A percentile compares a stretch with the other conserved stretches of the same genome.
phyloP scores from a whole-genome alignment of 2,113 vertebrate genomes.

The Clarias macrocephalus region DNA sequence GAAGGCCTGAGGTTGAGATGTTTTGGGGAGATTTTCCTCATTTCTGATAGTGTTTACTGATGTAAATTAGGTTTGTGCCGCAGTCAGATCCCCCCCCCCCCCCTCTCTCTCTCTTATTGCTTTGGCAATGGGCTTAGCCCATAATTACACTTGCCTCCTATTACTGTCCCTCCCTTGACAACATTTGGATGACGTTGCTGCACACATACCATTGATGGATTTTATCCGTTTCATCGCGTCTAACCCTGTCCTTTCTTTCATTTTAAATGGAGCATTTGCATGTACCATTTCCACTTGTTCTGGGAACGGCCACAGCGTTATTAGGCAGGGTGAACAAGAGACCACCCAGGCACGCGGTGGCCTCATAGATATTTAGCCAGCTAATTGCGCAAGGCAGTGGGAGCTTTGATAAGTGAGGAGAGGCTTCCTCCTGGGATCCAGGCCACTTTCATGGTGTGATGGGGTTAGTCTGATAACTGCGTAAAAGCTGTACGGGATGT shows the following conservation, averaged over 20 bases:
- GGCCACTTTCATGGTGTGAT: conserved; percentile 59
- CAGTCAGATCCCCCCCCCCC: background rate
- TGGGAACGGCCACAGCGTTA: conserved; percentile 64
- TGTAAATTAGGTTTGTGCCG: conserved; percentile 2
- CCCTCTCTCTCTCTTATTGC: background rate
- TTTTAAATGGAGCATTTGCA: conserved; percentile 67
- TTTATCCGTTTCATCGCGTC: conserved; percentile 52
- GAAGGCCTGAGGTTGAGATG: conserved; percentile 19
- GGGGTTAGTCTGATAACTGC: conserved; percentile 54
- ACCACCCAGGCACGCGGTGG: conserved; percentile 69
- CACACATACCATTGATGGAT: conserved; percentile 31
- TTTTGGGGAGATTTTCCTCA: conserved; percentile 14
- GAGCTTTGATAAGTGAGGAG: conserved; percentile 65
- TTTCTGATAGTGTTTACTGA: conserved; percentile 39
- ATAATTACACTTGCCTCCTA: conserved; percentile 21
- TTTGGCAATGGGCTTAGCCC: background rate
- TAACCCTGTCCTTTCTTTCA: conserved; percentile 58
- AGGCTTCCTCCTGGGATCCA: conserved; percentile 55
- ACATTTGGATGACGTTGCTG: conserved; percentile 14
- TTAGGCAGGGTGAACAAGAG: conserved; percentile 63
- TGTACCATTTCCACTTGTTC: conserved; percentile 63
- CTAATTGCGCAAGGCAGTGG: conserved; percentile 59
- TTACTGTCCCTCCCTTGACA: conserved; percentile 2
- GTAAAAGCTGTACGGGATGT: conserved; percentile 54
- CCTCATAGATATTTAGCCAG: conserved; percentile 52